These are phyloP conservation scores for Melitaea cinxia DNA, from an alignment of 1,140 invertebrate species.

Conservation along the genomic window DNA sequence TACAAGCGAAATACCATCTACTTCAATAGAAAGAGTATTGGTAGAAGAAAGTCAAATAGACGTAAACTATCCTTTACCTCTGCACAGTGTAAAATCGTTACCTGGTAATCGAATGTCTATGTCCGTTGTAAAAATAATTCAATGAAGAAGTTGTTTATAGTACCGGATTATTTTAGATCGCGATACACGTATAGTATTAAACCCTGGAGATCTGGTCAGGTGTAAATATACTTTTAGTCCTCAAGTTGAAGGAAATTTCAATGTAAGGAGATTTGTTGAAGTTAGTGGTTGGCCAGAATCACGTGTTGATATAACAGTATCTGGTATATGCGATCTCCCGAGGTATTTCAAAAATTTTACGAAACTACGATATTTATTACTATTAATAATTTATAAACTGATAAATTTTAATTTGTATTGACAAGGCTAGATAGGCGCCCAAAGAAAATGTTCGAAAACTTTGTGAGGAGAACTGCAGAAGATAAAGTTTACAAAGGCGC, in stretches of 20 bases:
- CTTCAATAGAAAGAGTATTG: constrained; percentile 45
- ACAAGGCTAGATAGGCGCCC: constrained; percentile 66
- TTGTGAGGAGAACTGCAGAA: constrained; percentile 62
- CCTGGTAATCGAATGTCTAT: constrained; percentile 34
- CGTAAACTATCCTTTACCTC: constrained; percentile 46
- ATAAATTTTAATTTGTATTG: constrained; percentile 28
- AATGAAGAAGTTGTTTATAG: constrained; percentile 9
- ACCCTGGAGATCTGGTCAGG: constrained; percentile 66
- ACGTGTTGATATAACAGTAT: constrained; percentile 57
- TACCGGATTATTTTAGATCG: constrained; percentile 18
- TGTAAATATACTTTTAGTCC: constrained; percentile 74
- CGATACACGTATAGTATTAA: constrained; percentile 53
- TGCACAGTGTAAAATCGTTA: constrained; percentile 50
- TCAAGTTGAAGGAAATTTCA: constrained; percentile 63
- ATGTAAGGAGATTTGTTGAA: constrained; percentile 65
- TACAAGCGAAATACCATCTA: constrained; percentile 61
- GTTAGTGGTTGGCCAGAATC: constrained; percentile 72
- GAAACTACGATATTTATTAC: background rate
- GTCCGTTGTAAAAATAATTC: background rate
- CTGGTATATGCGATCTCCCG: constrained; percentile 69
- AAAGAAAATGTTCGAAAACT: constrained; percentile 75
- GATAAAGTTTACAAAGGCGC: constrained; percentile 68
- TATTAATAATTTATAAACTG: background rate
- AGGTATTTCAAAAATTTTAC: constrained; percentile 45
- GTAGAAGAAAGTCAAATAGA: constrained; percentile 40